phyloP scores from a whole-genome alignment of 2,113 vertebrate genomes.

The Patagioenas fasciata region DNA sequence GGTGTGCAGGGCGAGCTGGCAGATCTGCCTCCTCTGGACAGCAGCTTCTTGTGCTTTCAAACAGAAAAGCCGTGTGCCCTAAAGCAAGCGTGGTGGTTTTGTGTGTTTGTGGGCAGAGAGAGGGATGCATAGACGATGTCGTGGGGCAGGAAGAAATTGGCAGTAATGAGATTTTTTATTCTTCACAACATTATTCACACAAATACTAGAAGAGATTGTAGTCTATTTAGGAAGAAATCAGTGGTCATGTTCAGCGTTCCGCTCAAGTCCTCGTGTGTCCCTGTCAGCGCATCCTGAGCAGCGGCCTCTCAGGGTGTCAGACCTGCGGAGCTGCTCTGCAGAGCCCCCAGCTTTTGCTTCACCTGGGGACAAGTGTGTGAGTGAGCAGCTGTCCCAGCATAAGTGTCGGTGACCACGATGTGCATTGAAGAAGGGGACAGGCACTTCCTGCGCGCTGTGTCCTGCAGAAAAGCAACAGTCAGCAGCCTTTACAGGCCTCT shows the following conservation, averaged over 20 bases:
- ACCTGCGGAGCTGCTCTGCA: not conserved
- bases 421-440: not conserved
- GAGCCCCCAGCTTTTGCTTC: not conserved
- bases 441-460: not conserved
- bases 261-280: not conserved
- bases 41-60: not conserved
- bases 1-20: not conserved
- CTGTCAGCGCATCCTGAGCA: not conserved
- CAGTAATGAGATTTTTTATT: conserved; percentile 5
- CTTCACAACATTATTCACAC: not conserved
- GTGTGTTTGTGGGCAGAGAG: not conserved
- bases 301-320: not conserved
- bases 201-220: not conserved
- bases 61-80: not conserved
- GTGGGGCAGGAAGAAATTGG: not conserved
- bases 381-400: not conserved
- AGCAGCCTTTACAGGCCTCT: not conserved
- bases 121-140: accelerated
- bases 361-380: not conserved
- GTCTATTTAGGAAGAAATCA: not conserved
- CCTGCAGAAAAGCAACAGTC: not conserved
- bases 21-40: not conserved
- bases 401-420: not conserved
- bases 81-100: not conserved
- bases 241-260: not conserved